Percentiles rank a stretch among this genome's conserved stretches.
phyloP scores from a whole-genome alignment of 2,797 vertebrate genomes.

The Coreius guichenoti region DNA sequence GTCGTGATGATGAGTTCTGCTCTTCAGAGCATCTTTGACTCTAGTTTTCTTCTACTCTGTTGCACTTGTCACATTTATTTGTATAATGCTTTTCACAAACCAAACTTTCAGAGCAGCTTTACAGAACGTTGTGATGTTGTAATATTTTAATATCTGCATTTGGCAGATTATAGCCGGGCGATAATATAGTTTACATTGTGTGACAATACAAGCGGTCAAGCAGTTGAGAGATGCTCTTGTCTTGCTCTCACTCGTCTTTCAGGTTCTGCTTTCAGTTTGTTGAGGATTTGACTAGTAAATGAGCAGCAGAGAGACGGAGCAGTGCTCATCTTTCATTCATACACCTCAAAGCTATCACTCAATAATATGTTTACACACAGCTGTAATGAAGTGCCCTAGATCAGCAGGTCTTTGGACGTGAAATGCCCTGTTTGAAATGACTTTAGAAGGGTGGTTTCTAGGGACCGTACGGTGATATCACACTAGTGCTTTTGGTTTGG shows the following conservation, averaged over 20 bases:
- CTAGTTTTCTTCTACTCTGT: too few relatives aligned
- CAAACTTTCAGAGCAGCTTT: too few relatives aligned
- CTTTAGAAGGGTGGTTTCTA: background rate
- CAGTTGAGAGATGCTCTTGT: background rate
- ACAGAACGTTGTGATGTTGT: too few relatives aligned
- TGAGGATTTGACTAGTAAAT: slow-evolving; percentile 57
- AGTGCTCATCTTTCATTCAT: background rate
- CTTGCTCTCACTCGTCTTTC: slow-evolving; percentile 1
- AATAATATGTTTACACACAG: background rate
- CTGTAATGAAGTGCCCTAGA: background rate
- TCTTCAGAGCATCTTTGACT: too few relatives aligned
- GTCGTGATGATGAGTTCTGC: too few relatives aligned
- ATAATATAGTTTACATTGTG: background rate
- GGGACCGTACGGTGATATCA: too few relatives aligned
- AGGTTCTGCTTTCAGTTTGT: slow-evolving; percentile 13
- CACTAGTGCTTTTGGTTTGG: background rate
- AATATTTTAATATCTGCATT: too few relatives aligned
- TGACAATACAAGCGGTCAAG: background rate
- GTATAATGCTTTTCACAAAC: too few relatives aligned
- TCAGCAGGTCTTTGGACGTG: background rate
- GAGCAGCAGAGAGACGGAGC: slow-evolving; percentile 8
- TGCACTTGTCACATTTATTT: too few relatives aligned
- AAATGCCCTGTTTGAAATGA: too few relatives aligned
- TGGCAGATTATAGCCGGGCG: background rate
- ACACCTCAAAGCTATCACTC: background rate